Evolutionary conservation across 2,797 vertebrate species (phyloP).

Genomic region (Chelon auratus): DNA sequence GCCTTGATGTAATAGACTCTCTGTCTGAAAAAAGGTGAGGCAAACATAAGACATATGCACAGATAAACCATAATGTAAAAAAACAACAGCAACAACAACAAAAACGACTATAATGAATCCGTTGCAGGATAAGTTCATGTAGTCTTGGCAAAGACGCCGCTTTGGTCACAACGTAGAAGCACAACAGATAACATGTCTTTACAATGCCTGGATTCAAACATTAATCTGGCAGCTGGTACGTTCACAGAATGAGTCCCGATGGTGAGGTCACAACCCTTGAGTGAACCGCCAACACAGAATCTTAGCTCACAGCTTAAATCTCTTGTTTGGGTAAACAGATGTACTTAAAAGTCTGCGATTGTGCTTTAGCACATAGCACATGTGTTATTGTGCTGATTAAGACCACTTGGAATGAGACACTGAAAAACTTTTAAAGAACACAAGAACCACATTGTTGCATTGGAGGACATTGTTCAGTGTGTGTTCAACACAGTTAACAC

Average conservation of each 20-base stretch:
- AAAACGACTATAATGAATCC: neutral
- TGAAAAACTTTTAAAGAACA: neutral
- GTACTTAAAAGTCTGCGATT: constrained; percentile 1
- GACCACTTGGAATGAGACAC: neutral
- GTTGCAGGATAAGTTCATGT: neutral
- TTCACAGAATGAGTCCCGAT: constrained; percentile 12
- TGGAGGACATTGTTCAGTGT: neutral
- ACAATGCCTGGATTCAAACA: constrained; percentile 31
- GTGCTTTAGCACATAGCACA: neutral
- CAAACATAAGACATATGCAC: neutral
- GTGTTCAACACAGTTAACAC: neutral
- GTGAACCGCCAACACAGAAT: constrained; percentile 10
- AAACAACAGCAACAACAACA: neutral
- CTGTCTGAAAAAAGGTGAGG: neutral
- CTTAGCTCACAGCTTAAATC: constrained; percentile 25
- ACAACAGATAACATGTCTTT: neutral
- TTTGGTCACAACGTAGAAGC: neutral
- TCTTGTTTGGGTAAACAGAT: constrained; percentile 30
- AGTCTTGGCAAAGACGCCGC: constrained; percentile 9
- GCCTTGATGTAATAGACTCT: neutral
- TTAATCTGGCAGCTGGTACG: constrained; percentile 33
- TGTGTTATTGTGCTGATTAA: neutral
- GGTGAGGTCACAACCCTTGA: constrained; percentile 14
- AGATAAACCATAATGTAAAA: neutral
- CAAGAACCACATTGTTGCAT: neutral